A percentile compares a stretch with the other conserved stretches of the same genome.
Evolutionary conservation across 2,888 invertebrate species (phyloP).

Genomic region (Dermolepida albohirtum): DNA sequence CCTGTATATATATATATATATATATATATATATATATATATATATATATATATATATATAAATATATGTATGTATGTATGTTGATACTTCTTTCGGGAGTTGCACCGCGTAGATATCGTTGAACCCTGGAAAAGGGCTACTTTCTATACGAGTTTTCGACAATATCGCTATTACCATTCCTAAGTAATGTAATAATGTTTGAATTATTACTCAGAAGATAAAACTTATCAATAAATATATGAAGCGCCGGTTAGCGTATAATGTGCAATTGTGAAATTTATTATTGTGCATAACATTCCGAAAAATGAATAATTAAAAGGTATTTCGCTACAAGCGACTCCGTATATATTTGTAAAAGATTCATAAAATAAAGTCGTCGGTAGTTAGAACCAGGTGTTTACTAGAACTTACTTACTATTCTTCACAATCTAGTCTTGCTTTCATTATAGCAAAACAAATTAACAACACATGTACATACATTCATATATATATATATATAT

Average conservation of each 20-base stretch:
- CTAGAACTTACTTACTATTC: constrained; percentile 11
- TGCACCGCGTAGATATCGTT: too few species aligned
- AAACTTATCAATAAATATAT: background rate
- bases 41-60: too few species aligned
- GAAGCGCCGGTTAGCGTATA: background rate
- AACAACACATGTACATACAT: background rate
- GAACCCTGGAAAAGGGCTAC: too few species aligned
- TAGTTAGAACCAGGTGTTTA: constrained; percentile 23
- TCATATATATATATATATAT: background rate
- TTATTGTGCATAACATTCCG: constrained; percentile 23
- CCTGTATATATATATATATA: too few species aligned
- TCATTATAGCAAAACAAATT: constrained; percentile 2
- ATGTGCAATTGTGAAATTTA: constrained; percentile 1
- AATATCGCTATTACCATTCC: too few species aligned
- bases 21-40: too few species aligned
- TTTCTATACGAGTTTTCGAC: too few species aligned
- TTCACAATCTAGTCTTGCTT: constrained; percentile 1
- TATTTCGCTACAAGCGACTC: constrained; percentile 8
- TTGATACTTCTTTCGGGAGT: too few species aligned
- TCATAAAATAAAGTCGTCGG: background rate
- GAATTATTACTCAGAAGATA: too few species aligned
- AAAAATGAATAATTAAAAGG: constrained; percentile 20
- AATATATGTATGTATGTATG: too few species aligned
- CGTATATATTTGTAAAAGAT: background rate
- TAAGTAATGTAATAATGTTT: too few species aligned